A percentile compares a stretch with the other conserved stretches of the same genome.
phyloP scores from a whole-genome alignment of 2,888 invertebrate species.

The Apamea monoglypha region DNA sequence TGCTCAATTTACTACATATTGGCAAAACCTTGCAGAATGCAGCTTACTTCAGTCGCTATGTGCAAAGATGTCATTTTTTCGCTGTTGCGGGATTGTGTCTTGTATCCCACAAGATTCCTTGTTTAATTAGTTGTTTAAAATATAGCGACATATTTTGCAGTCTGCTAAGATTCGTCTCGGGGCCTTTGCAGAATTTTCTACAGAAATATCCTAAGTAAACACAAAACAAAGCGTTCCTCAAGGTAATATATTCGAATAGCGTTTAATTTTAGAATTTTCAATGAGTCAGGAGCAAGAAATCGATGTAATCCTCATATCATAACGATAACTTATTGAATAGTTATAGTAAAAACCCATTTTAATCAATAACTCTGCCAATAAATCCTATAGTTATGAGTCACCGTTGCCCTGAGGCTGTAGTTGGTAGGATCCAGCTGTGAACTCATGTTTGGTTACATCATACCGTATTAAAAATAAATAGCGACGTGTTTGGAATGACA shows the following conservation, averaged over 20 bases:
- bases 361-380: slow-evolving; percentile 31
- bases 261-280: slow-evolving; percentile 15
- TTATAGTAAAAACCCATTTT: slow-evolving; percentile 41
- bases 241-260: not conserved
- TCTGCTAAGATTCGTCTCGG: not conserved
- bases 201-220: not conserved
- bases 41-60: slow-evolving; percentile 25
- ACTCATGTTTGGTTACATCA: slow-evolving; percentile 69
- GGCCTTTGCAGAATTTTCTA: not conserved
- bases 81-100: not conserved
- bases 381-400: slow-evolving; percentile 55
- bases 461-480: slow-evolving; percentile 69
- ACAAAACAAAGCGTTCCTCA: slow-evolving; percentile 5
- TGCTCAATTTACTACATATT: slow-evolving; percentile 64
- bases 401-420: slow-evolving; percentile 29
- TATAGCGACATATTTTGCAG: not conserved
- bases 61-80: not conserved
- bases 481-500: slow-evolving; percentile 63
- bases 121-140: not conserved
- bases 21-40: slow-evolving; percentile 48
- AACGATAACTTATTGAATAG: slow-evolving; percentile 14
- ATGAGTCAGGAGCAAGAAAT: slow-evolving; percentile 17
- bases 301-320: not conserved
- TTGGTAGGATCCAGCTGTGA: slow-evolving; percentile 51
- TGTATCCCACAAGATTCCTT: not conserved